Percentiles rank a stretch among this genome's conserved stretches.
Evolutionary conservation across 1,140 invertebrate genomes (phyloP).

Genomic region (Eubasilissa regina): DNA sequence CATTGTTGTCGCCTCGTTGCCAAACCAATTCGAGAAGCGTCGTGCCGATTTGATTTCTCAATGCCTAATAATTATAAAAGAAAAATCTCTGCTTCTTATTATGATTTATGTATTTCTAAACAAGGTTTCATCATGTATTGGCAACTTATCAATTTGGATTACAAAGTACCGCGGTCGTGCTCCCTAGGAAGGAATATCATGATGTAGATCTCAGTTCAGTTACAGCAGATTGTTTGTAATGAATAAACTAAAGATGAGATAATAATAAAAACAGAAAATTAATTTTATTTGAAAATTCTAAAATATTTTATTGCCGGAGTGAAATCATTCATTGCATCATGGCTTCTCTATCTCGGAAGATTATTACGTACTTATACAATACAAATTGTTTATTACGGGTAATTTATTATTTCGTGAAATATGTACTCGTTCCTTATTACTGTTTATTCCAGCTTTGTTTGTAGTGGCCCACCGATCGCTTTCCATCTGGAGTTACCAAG

Average conservation of each 20-base stretch:
- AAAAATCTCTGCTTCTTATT: conserved; percentile 34
- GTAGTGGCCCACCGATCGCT: no score
- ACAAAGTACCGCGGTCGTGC: conserved; percentile 15
- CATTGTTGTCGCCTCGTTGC: conserved; percentile 8
- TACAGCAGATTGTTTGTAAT: neutral
- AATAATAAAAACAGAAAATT: conserved; percentile 12
- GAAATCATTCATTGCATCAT: no score
- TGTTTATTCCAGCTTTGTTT: no score
- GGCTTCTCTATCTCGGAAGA: no score
- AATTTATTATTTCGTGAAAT: no score
- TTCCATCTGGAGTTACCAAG: no score
- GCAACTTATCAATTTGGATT: conserved; percentile 25
- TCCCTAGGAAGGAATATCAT: conserved; percentile 16
- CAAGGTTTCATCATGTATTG: conserved; percentile 7
- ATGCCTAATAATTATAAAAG: conserved; percentile 37
- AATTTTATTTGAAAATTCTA: no score
- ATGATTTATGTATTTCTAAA: conserved; percentile 32
- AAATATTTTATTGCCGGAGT: no score
- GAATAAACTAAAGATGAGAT: neutral
- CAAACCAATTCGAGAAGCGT: conserved; percentile 17
- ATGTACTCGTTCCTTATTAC: no score
- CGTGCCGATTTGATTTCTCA: conserved; percentile 16
- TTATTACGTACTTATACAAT: no score
- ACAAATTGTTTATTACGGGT: no score
- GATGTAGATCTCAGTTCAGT: neutral